Evolutionary conservation across 2,113 vertebrate species (phyloP).

Genomic region (Lampris megalopsis): DNA sequence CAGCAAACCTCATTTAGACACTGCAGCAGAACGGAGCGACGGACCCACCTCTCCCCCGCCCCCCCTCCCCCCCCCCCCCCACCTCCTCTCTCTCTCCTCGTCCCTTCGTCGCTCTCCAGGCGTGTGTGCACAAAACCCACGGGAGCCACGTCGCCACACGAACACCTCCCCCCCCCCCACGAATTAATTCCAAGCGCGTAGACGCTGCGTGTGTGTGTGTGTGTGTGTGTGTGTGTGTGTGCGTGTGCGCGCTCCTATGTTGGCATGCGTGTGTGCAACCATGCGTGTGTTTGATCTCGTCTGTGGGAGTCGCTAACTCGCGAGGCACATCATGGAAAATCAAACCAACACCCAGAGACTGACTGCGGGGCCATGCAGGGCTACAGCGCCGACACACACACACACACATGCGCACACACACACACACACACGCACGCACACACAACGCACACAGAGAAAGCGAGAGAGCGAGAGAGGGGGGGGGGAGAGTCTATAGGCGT

Average conservation of each 20-base stretch:
- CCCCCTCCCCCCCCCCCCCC: background rate
- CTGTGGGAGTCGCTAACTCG: no score
- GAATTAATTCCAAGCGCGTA: conserved; percentile 46
- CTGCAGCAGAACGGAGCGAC: conserved; percentile 53
- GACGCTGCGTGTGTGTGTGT: conserved; percentile 10
- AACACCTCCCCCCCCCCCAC: background rate
- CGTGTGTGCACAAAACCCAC: conserved; percentile 40
- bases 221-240: conserved; percentile 4
- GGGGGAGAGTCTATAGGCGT: conserved; percentile 35
- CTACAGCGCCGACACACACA: conserved; percentile 20
- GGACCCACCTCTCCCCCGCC: conserved; percentile 34
- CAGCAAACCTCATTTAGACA: conserved; percentile 50
- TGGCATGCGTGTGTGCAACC: no score
- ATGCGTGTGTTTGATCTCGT: no score
- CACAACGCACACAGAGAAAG: conserved; percentile 1
- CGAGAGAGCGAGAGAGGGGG: no score
- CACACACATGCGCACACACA: conserved; percentile 26
- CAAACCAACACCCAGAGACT: conserved; percentile 20
- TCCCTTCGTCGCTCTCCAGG: conserved; percentile 29
- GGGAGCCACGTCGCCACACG: background rate
- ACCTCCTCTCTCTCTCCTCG: background rate
- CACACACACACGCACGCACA: conserved; percentile 16
- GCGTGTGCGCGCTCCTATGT: no score
- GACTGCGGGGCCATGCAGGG: conserved; percentile 7
- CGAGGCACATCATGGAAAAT: background rate